A percentile compares a stretch with the other conserved stretches of the same genome.
Evolutionary conservation across 2,888 invertebrate genomes (phyloP).

Genomic region (Zelleria hepariella): DNA sequence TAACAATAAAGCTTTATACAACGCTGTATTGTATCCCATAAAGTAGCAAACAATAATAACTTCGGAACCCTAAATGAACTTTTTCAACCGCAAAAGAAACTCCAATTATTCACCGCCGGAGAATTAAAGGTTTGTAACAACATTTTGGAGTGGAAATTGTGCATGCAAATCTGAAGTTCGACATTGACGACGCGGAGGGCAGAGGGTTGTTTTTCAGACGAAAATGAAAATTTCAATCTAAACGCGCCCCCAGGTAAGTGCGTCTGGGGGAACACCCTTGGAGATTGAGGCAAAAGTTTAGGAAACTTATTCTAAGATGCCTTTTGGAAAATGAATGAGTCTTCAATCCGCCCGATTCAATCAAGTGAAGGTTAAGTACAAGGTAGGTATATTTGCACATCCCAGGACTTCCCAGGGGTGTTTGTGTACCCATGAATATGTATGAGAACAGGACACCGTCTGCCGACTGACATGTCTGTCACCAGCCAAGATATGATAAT

Average conservation of each 20-base stretch:
- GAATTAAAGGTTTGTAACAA: conserved; percentile 20
- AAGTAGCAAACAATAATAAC: not conserved
- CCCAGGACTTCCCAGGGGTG: conserved; percentile 3
- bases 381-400: not conserved
- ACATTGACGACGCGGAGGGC: conserved; percentile 26
- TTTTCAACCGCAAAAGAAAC: conserved; percentile 3
- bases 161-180: conserved; percentile 45
- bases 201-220: conserved; percentile 40
- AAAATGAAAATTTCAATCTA: conserved; percentile 66
- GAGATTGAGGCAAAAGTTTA: conserved; percentile 8
- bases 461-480: conserved; percentile 34
- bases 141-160: conserved; percentile 35
- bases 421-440: conserved; percentile 43
- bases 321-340: not conserved
- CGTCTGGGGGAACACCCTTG: conserved; percentile 18
- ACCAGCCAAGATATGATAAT: conserved; percentile 33
- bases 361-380: not conserved
- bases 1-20: conserved; percentile 21
- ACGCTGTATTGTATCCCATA: not conserved
- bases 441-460: conserved; percentile 28
- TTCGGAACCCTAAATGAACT: conserved; percentile 1
- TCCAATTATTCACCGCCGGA: conserved; percentile 7
- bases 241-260: conserved; percentile 54
- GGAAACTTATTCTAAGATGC: conserved; percentile 14
- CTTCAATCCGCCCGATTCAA: not conserved